These are phyloP conservation scores for Eubucco bourcierii DNA, from an alignment of 2,113 vertebrate species.

Conservation along the genomic window DNA sequence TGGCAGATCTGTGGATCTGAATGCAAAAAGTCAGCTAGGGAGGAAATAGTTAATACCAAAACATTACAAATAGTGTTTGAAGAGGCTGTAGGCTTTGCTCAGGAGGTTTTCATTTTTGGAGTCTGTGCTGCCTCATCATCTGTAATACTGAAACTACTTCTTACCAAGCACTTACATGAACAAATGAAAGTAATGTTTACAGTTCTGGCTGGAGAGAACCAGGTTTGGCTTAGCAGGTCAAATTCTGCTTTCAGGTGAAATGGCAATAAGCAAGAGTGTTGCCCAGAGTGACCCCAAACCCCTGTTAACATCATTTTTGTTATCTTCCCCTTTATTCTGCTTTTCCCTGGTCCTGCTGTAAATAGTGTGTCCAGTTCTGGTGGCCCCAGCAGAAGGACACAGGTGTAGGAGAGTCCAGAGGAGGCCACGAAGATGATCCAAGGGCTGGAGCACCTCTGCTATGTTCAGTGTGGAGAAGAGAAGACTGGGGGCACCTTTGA, in stretches of 20 bases:
- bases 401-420: too few relatives aligned
- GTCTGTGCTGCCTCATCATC: conserved; percentile 66
- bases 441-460: too few relatives aligned
- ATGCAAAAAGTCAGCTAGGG: conserved; percentile 3
- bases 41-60: conserved; percentile 63
- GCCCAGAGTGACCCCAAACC: neutral
- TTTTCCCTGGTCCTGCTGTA: too few relatives aligned
- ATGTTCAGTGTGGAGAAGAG: too few relatives aligned
- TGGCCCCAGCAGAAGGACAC: too few relatives aligned
- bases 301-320: neutral
- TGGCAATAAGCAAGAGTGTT: neutral
- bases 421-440: too few relatives aligned
- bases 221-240: neutral
- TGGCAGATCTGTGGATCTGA: conserved; percentile 30
- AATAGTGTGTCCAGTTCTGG: too few relatives aligned
- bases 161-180: neutral
- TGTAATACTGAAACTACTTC: conserved; percentile 56
- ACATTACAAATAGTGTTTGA: neutral
- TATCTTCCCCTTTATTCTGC: too few relatives aligned
- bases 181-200: conserved; percentile 8
- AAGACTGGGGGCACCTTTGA: too few relatives aligned
- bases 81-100: conserved; percentile 44
- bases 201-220: neutral
- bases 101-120: conserved; percentile 53
- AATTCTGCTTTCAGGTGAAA: neutral